Percentiles rank a stretch among this genome's conserved stretches.
phyloP scores from a whole-genome alignment of 1,140 invertebrate genomes.

The Rhynchophorus ferrugineus region DNA sequence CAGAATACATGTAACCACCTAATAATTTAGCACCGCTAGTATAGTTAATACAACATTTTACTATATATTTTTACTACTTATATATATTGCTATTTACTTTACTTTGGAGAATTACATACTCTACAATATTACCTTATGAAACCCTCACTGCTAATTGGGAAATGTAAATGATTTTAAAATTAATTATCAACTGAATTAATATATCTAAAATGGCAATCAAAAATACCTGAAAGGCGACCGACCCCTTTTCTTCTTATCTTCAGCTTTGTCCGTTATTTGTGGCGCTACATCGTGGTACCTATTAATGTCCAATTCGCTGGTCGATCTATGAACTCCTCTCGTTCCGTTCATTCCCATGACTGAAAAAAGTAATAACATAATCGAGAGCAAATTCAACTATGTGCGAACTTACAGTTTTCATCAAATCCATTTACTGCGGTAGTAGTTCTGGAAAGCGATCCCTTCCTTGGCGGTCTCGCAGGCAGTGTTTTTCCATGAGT shows the following conservation, averaged over 20 bases:
- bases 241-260: slow-evolving; percentile 79
- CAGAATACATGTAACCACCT: too few relatives aligned
- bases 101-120: too few relatives aligned
- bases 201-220: too few relatives aligned
- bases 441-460: slow-evolving; percentile 54
- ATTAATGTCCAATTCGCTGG: slow-evolving; percentile 66
- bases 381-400: neutral
- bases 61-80: too few relatives aligned
- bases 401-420: slow-evolving; percentile 29
- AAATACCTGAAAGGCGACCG: slow-evolving; percentile 83
- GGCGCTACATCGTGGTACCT: slow-evolving; percentile 51
- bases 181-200: too few relatives aligned
- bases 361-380: slow-evolving; percentile 14
- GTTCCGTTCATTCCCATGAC: slow-evolving; percentile 39
- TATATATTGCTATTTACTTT: too few relatives aligned
- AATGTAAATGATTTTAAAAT: slow-evolving; percentile 11
- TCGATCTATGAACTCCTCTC: slow-evolving; percentile 59
- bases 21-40: too few relatives aligned
- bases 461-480: slow-evolving; percentile 63
- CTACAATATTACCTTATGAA: slow-evolving; percentile 30
- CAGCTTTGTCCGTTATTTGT: slow-evolving; percentile 49
- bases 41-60: too few relatives aligned
- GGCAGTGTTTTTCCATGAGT: slow-evolving; percentile 50
- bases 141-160: slow-evolving; percentile 23
- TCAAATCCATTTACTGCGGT: slow-evolving; percentile 37